phyloP scores from a whole-genome alignment of 2,113 vertebrate species.

The Piprites chloris region DNA sequence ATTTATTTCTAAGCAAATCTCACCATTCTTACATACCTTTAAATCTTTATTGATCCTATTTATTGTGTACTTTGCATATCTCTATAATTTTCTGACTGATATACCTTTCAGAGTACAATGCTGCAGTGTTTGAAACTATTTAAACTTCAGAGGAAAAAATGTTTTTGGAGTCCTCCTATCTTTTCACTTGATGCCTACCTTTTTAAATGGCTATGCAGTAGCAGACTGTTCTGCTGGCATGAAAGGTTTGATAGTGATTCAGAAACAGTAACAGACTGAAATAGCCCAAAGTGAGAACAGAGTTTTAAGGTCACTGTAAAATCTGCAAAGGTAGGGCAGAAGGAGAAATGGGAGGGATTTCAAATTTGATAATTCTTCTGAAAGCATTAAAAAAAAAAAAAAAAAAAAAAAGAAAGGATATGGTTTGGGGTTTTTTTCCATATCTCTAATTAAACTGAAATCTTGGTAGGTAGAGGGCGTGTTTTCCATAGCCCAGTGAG shows the following conservation, averaged over 20 bases:
- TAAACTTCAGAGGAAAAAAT: not conserved
- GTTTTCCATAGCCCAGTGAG: not conserved
- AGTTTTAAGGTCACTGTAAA: conserved; percentile 28
- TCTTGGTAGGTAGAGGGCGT: not conserved
- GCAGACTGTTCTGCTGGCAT: not conserved
- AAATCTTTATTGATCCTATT: not conserved
- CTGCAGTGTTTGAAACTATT: not conserved
- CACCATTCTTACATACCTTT: not conserved
- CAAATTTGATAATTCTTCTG: not conserved
- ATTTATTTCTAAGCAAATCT: not conserved
- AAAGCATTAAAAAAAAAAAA: not conserved
- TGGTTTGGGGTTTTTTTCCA: not conserved
- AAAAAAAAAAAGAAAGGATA: not conserved
- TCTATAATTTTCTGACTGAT: not conserved
- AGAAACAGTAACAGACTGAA: conserved; percentile 34
- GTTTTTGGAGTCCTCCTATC: not conserved
- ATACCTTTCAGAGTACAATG: not conserved
- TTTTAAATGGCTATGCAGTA: not conserved
- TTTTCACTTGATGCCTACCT: not conserved
- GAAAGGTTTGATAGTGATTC: not conserved
- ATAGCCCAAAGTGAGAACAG: conserved; percentile 14
- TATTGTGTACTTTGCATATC: not conserved
- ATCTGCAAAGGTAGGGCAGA: not conserved
- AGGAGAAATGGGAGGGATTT: not conserved
- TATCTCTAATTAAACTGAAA: not conserved